Evolutionary conservation across 2,113 vertebrate genomes (phyloP).

Genomic region (Gadus chalcogrammus): DNA sequence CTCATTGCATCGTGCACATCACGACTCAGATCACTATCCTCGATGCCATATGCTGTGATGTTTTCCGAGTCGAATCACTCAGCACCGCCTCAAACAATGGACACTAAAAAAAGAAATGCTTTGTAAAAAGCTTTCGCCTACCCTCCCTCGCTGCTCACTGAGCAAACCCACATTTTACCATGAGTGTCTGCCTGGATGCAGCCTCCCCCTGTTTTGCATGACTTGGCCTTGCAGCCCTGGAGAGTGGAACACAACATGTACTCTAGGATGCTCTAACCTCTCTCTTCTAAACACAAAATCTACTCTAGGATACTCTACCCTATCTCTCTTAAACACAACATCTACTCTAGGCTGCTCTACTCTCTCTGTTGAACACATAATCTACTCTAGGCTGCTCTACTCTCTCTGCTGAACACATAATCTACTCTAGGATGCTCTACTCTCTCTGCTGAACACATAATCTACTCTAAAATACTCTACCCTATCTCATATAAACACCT

Average conservation of each 20-base stretch:
- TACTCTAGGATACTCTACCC: too few relatives aligned
- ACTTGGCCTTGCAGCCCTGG: constrained; percentile 38
- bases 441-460: too few relatives aligned
- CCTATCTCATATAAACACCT: not conserved
- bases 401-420: too few relatives aligned
- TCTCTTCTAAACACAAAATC: too few relatives aligned
- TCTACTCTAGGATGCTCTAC: too few relatives aligned
- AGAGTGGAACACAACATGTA: constrained; percentile 1
- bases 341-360: too few relatives aligned
- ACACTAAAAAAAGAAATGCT: constrained; percentile 21
- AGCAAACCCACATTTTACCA: constrained; percentile 41
- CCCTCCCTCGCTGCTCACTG: constrained; percentile 22
- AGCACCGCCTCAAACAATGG: not conserved
- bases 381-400: too few relatives aligned
- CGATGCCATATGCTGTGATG: constrained; percentile 14
- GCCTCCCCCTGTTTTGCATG: constrained; percentile 36
- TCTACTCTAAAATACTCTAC: not conserved
- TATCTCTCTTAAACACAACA: too few relatives aligned
- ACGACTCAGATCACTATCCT: constrained; percentile 32
- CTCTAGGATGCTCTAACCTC: too few relatives aligned
- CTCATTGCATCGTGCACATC: constrained; percentile 22
- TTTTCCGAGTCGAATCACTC: constrained; percentile 30
- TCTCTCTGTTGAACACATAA: too few relatives aligned
- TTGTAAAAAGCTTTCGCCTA: constrained; percentile 26
- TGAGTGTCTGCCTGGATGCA: constrained; percentile 35